phyloP scores from a whole-genome alignment of 2,888 invertebrate species.

The Nowickia ferox region DNA sequence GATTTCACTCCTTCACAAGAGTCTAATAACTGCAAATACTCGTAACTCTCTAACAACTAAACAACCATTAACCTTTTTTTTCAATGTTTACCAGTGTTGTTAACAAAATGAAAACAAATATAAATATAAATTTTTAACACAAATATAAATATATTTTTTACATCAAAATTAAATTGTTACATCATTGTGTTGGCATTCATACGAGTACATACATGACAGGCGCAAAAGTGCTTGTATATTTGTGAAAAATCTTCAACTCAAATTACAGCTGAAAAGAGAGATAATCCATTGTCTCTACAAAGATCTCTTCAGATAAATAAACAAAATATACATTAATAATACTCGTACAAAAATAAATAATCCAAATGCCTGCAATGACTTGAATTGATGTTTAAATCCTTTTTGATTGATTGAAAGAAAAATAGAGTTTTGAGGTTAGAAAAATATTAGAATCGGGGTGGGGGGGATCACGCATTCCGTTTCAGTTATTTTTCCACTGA shows the following conservation, averaged over 20 bases:
- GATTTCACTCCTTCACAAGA: not conserved
- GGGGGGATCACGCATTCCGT: no score
- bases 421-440: not conserved
- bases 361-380: not conserved
- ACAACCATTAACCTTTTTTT: not conserved
- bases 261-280: slow-evolving; percentile 46
- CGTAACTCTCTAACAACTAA: not conserved
- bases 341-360: slow-evolving; percentile 32
- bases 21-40: not conserved
- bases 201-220: not conserved
- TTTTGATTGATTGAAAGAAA: slow-evolving; percentile 33
- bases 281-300: slow-evolving; percentile 55
- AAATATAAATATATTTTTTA: no score
- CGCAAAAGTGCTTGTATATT: not conserved
- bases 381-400: slow-evolving; percentile 22
- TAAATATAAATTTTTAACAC: not conserved
- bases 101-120: slow-evolving; percentile 18
- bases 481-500: no score
- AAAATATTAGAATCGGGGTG: not conserved
- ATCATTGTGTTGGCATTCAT: not conserved
- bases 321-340: slow-evolving; percentile 22
- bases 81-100: slow-evolving; percentile 4
- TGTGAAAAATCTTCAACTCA: slow-evolving; percentile 4
- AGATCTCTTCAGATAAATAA: slow-evolving; percentile 17
- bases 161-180: slow-evolving; percentile 5